A percentile compares a stretch with the other conserved stretches of the same genome.
Conservation (phyloP, 92 coral and sea anemone genomes). For the Siderastrea radians region DNA sequence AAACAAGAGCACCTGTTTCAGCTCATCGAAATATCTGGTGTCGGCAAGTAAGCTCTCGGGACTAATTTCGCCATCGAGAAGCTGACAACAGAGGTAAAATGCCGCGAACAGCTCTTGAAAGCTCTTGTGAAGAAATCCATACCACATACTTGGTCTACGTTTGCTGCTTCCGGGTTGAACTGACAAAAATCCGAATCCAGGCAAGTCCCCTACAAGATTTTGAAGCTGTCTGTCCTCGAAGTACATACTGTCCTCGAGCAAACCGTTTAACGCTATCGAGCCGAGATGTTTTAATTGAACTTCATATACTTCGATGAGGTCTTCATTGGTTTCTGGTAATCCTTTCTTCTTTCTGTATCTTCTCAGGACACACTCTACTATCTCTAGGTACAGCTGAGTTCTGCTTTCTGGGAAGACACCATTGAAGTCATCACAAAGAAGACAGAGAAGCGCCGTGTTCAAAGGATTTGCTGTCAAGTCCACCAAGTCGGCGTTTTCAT, state of each 20-base stretch:
- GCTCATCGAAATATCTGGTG: neutral
- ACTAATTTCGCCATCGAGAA: neutral
- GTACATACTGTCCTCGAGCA: constrained; percentile 9
- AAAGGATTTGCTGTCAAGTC: constrained; percentile 43
- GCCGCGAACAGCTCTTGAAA: constrained; percentile 60
- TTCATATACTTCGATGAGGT: constrained; percentile 5
- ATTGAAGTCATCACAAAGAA: constrained; percentile 16
- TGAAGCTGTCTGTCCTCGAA: neutral
- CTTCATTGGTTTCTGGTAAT: neutral
- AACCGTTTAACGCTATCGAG: constrained; percentile 23
- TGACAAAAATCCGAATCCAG: constrained; percentile 39
- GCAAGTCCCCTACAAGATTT: neutral
- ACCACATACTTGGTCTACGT: constrained; percentile 13
- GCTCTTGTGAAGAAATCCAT: constrained; percentile 41
- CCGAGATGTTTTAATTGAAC: constrained; percentile 6
- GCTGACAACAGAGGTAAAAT: constrained; percentile 4
- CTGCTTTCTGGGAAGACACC: constrained; percentile 44
- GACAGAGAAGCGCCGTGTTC: constrained; percentile 52
- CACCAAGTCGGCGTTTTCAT: neutral
- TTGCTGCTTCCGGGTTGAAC: constrained; percentile 23
- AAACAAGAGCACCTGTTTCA: constrained; percentile 3
- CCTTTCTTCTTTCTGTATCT: constrained; percentile 14
- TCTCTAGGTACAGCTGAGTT: constrained; percentile 26
- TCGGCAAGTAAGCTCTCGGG: neutral
- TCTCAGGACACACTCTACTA: constrained; percentile 35